Percentiles rank a stretch among this genome's conserved stretches.
These are phyloP conservation scores for Euwallacea fornicatus DNA, from an alignment of 1,140 invertebrate genomes.

Conservation along the genomic window DNA sequence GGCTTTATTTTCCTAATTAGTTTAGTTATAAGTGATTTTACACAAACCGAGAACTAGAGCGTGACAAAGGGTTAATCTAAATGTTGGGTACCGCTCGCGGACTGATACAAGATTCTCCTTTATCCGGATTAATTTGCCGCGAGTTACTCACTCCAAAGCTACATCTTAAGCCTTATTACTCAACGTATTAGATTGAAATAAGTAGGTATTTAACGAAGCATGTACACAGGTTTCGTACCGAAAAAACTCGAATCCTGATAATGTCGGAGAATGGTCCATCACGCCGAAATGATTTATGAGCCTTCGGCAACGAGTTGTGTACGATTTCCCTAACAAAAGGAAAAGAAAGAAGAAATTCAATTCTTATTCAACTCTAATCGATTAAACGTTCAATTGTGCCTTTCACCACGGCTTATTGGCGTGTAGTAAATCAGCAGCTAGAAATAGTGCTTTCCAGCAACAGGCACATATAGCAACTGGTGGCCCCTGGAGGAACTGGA, in stretches of 20 bases:
- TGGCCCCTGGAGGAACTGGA: constrained; percentile 23
- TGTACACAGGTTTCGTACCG: background rate
- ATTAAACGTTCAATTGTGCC: constrained; percentile 42
- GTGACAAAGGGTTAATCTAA: constrained; percentile 29
- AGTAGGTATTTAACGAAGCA: background rate
- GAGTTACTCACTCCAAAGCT: background rate
- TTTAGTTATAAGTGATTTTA: constrained; percentile 37
- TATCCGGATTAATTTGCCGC: constrained; percentile 17
- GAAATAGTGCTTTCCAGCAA: constrained; percentile 38
- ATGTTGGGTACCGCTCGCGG: constrained; percentile 11
- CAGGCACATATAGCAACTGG: constrained; percentile 38
- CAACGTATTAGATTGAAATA: constrained; percentile 4
- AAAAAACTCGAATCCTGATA: too few species aligned
- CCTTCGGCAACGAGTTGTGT: constrained; percentile 24
- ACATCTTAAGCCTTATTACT: constrained; percentile 6
- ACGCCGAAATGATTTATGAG: constrained; percentile 30
- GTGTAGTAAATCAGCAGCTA: constrained; percentile 40
- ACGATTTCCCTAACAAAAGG: constrained; percentile 38
- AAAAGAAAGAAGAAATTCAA: constrained; percentile 33
- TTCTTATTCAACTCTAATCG: constrained; percentile 44
- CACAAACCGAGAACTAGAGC: constrained; percentile 35
- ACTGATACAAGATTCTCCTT: constrained; percentile 13
- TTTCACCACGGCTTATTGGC: constrained; percentile 42
- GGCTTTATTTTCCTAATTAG: constrained; percentile 36
- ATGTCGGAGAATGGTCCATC: constrained; percentile 1